A percentile compares a stretch with the other conserved stretches of the same genome.
Evolutionary conservation across 2,113 vertebrate species (phyloP).

Genomic region (Syngnathus typhle): DNA sequence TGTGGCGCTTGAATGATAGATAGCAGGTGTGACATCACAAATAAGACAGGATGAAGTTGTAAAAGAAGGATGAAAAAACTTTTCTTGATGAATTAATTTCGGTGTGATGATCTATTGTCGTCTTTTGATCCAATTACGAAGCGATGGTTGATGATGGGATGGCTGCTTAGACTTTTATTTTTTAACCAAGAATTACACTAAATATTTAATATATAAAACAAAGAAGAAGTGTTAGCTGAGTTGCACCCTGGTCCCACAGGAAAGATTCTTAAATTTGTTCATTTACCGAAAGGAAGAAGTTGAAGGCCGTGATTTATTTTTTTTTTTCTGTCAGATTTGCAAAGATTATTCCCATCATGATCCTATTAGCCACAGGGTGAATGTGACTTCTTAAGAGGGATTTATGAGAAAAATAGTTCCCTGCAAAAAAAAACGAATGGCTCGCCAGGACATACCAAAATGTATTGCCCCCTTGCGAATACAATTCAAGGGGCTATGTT

Average conservation of each 20-base stretch:
- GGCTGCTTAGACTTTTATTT: constrained; percentile 8
- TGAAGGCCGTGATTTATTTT: constrained; percentile 19
- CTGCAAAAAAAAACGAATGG: constrained; percentile 57
- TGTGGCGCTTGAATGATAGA: constrained; percentile 65
- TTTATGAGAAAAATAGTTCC: constrained; percentile 73
- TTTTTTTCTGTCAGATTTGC: constrained; percentile 67
- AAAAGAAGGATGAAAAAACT: constrained; percentile 42
- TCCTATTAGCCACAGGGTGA: constrained; percentile 74
- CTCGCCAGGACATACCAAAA: constrained; percentile 35
- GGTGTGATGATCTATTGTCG: constrained; percentile 23
- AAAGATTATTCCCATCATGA: constrained; percentile 76
- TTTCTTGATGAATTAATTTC: constrained; percentile 8
- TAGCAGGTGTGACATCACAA: constrained; percentile 70
- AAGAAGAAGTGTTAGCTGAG: neutral
- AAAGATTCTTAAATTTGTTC: constrained; percentile 74
- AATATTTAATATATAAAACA: no score
- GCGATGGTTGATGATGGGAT: neutral
- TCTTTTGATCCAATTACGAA: constrained; percentile 23
- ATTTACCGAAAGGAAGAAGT: constrained; percentile 75
- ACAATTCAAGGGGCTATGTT: constrained; percentile 62
- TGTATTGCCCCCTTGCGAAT: constrained; percentile 50
- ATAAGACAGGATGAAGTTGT: constrained; percentile 54
- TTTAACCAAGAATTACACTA: no score
- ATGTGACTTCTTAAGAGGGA: constrained; percentile 76
- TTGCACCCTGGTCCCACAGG: constrained; percentile 63